Evolutionary conservation across 1,140 invertebrate genomes (phyloP).

Genomic region (Elysia chlorotica): DNA sequence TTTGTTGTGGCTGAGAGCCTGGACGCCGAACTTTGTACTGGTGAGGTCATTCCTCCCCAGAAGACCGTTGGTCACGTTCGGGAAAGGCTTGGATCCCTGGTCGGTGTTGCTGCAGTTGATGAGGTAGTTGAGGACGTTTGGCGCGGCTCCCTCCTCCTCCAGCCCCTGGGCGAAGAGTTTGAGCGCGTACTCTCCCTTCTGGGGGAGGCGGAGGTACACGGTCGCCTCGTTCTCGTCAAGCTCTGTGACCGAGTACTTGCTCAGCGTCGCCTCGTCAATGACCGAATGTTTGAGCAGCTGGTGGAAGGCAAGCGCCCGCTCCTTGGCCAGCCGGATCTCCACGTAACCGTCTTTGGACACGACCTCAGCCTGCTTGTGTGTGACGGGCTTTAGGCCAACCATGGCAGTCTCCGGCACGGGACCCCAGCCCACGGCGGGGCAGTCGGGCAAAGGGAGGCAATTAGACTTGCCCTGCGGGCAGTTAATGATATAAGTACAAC

Average conservation of each 20-base stretch:
- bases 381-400: slow-evolving; percentile 46
- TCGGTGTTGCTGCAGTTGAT: slow-evolving; percentile 40
- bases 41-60: slow-evolving; percentile 42
- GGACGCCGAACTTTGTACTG: slow-evolving; percentile 38
- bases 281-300: slow-evolving; percentile 47
- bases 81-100: slow-evolving; percentile 42
- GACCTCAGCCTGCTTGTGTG: slow-evolving; percentile 52
- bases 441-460: slow-evolving; percentile 51
- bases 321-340: slow-evolving; percentile 49
- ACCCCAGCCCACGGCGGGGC: slow-evolving; percentile 55
- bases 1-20: slow-evolving; percentile 41
- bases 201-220: slow-evolving; percentile 49
- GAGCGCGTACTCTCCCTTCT: slow-evolving; percentile 53
- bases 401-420: slow-evolving; percentile 43
- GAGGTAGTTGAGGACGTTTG: slow-evolving; percentile 57
- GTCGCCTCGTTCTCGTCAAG: slow-evolving; percentile 48
- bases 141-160: slow-evolving; percentile 44
- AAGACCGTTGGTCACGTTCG: slow-evolving; percentile 45
- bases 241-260: slow-evolving; percentile 45
- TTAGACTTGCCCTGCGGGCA: slow-evolving; percentile 42
- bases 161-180: slow-evolving; percentile 52
- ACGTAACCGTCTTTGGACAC: slow-evolving; percentile 47
- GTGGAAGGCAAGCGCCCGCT: slow-evolving; percentile 44
- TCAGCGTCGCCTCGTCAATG: slow-evolving; percentile 52
- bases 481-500: slow-evolving; percentile 54